phyloP scores from a whole-genome alignment of 2,113 vertebrate species.

The Strigops habroptila region DNA sequence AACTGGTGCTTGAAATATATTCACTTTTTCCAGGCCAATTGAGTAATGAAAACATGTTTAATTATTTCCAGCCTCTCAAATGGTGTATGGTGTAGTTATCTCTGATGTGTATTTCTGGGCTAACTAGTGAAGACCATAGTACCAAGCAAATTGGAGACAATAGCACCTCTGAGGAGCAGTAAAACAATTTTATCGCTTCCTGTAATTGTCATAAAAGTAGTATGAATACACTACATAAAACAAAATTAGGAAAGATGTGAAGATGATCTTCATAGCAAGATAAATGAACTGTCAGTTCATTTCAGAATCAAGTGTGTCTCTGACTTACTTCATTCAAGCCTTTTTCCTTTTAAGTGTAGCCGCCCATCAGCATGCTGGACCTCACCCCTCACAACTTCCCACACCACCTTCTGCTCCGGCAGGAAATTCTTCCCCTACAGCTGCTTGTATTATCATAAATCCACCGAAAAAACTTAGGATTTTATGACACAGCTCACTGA shows the following conservation, averaged over 20 bases:
- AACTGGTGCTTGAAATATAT: conserved; percentile 43
- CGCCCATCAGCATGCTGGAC: neutral
- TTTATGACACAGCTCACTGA: neutral
- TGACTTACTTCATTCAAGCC: neutral
- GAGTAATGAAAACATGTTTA: conserved; percentile 67
- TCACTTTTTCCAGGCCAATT: conserved; percentile 48
- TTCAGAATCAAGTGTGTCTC: neutral
- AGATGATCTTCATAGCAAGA: neutral
- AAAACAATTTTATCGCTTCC: conserved; percentile 45
- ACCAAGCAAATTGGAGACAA: conserved; percentile 63
- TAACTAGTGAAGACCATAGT: conserved; percentile 66
- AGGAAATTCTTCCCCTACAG: neutral
- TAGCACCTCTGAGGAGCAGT: conserved; percentile 54
- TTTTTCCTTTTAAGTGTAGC: neutral
- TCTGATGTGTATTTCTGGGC: conserved; percentile 50
- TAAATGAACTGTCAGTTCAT: neutral
- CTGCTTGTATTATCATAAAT: neutral
- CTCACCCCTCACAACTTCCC: neutral
- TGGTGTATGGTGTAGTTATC: conserved; percentile 63
- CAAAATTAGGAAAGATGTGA: neutral
- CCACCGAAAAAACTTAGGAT: neutral
- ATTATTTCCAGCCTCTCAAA: conserved; percentile 67
- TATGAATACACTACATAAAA: neutral
- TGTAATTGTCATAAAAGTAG: neutral
- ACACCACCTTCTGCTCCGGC: accelerated